These are phyloP conservation scores for Calycopis cecrops DNA, from an alignment of 1,140 invertebrate species.

Conservation along the genomic window DNA sequence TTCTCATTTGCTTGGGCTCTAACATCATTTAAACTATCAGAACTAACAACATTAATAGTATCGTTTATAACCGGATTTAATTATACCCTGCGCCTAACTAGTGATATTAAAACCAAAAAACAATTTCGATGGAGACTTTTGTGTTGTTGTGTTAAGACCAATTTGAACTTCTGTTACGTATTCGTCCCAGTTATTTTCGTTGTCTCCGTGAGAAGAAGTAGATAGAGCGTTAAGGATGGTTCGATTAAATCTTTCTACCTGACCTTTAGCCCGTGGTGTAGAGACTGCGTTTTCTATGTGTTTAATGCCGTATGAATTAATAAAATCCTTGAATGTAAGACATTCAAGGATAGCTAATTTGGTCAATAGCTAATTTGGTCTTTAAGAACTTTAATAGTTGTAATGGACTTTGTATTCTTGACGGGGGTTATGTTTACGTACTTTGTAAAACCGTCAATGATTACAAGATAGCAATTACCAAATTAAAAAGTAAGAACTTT, in stretches of 20 bases:
- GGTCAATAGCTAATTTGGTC: slow-evolving; percentile 21
- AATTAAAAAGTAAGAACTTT: slow-evolving; percentile 16
- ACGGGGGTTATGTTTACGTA: slow-evolving; percentile 14
- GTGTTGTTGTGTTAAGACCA: slow-evolving; percentile 35
- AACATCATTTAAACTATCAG: not conserved
- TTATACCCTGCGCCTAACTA: slow-evolving; percentile 20
- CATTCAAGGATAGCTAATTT: slow-evolving; percentile 20
- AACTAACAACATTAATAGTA: not conserved
- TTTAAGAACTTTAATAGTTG: slow-evolving; percentile 14
- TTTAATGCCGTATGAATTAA: slow-evolving; percentile 13
- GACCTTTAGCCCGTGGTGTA: slow-evolving; percentile 34
- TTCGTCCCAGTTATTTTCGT: slow-evolving; percentile 33
- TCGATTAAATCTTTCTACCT: slow-evolving; percentile 32
- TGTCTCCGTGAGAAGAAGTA: slow-evolving; percentile 25
- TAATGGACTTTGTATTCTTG: slow-evolving; percentile 18
- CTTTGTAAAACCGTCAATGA: slow-evolving; percentile 20
- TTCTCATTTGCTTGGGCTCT: slow-evolving; percentile 1
- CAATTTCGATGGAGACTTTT: slow-evolving; percentile 32
- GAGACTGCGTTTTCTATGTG: slow-evolving; percentile 32
- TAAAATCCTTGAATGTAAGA: slow-evolving; percentile 21
- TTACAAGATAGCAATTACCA: slow-evolving; percentile 18
- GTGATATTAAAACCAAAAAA: slow-evolving; percentile 33
- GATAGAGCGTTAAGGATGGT: slow-evolving; percentile 28
- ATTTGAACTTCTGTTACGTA: slow-evolving; percentile 30
- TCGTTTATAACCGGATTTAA: slow-evolving; percentile 13